A percentile compares a stretch with the other conserved stretches of the same genome.
Conservation (phyloP, 1,140 invertebrate genomes). For the Polypedilum vanderplanki region DNA sequence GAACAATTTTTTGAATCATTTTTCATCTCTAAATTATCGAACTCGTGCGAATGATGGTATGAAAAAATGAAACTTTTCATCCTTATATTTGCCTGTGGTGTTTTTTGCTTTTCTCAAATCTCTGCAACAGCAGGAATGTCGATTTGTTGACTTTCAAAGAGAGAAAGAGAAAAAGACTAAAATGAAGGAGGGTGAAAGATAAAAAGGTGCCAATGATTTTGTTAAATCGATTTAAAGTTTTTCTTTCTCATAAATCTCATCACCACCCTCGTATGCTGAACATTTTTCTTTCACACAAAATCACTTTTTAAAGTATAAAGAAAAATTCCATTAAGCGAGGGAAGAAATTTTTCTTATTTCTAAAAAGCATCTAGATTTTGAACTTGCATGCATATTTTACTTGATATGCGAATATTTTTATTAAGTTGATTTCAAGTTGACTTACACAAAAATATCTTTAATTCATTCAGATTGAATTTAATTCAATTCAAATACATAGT, state of each 20-base stretch:
- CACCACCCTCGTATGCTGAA: too few relatives aligned
- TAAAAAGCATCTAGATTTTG: too few relatives aligned
- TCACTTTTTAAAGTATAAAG: too few relatives aligned
- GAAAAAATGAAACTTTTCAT: neutral
- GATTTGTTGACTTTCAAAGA: constrained; percentile 16
- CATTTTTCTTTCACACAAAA: neutral
- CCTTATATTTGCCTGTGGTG: neutral
- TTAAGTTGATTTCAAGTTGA: too few relatives aligned
- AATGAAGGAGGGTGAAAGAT: neutral
- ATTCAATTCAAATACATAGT: too few relatives aligned
- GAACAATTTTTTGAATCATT: neutral
- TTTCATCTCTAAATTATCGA: constrained; percentile 7
- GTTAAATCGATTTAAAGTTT: constrained; percentile 13
- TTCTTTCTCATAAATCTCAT: neutral
- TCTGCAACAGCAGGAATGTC: neutral
- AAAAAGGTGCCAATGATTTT: constrained; percentile 18
- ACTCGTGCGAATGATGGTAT: neutral
- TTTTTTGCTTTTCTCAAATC: neutral
- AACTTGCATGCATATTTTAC: too few relatives aligned
- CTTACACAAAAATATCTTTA: too few relatives aligned
- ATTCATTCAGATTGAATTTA: too few relatives aligned
- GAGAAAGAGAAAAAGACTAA: too few relatives aligned
- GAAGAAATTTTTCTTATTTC: neutral
- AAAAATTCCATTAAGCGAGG: neutral
- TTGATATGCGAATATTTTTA: too few relatives aligned